Conservation (phyloP, 1,140 invertebrate species). For the Leptinotarsa lineolata region DNA sequence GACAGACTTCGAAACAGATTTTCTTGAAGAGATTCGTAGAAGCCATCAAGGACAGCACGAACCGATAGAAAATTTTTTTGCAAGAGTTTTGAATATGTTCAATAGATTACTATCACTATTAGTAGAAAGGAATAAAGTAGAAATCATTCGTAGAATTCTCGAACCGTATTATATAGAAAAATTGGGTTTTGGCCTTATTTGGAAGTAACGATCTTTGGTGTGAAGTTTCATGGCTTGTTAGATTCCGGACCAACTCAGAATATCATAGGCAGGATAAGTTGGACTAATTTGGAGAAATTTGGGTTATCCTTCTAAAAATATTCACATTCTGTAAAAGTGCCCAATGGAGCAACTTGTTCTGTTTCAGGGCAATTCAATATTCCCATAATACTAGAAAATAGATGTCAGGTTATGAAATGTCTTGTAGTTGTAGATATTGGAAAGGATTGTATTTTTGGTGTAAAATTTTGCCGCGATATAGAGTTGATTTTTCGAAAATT, state of each 20-base stretch:
- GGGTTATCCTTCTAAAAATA: slow-evolving; percentile 9
- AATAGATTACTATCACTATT: slow-evolving; percentile 35
- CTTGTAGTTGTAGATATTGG: slow-evolving; percentile 25
- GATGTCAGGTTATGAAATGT: not conserved
- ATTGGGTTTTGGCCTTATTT: slow-evolving; percentile 21
- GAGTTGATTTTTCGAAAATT: slow-evolving; percentile 6
- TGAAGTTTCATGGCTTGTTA: slow-evolving; percentile 3
- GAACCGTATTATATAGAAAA: slow-evolving; percentile 34
- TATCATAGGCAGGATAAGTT: slow-evolving; percentile 3
- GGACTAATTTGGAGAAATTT: slow-evolving; percentile 10
- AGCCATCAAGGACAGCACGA: slow-evolving; percentile 45
- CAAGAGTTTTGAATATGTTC: slow-evolving; percentile 45
- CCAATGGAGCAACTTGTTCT: slow-evolving; percentile 17
- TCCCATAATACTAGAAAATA: slow-evolving; percentile 12
- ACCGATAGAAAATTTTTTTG: slow-evolving; percentile 44
- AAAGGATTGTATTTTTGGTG: slow-evolving; percentile 7
- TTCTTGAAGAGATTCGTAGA: slow-evolving; percentile 43
- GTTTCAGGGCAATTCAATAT: slow-evolving; percentile 14
- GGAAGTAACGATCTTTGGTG: slow-evolving; percentile 11
- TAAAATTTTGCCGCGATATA: slow-evolving; percentile 23
- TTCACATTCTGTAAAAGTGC: not conserved
- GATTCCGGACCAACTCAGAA: slow-evolving; percentile 16
- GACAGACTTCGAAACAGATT: slow-evolving; percentile 42
- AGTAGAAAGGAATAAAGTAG: slow-evolving; percentile 38
- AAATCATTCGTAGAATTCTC: slow-evolving; percentile 47